phyloP scores from a whole-genome alignment of 2,888 invertebrate genomes.

The Trypoxylon attenuatum region DNA sequence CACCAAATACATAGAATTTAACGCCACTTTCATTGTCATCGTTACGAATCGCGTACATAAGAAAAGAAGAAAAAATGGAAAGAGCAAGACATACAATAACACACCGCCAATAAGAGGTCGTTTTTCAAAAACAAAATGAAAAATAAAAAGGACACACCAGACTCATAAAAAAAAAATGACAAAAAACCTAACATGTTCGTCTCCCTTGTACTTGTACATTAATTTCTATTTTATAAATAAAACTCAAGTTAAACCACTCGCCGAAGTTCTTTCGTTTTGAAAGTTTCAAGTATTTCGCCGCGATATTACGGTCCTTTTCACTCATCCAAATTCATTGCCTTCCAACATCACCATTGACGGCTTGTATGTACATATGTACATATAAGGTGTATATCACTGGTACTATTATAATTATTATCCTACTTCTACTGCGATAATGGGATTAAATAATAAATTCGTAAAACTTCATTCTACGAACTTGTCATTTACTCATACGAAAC shows the following conservation, averaged over 20 bases:
- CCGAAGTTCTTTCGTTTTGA: neutral
- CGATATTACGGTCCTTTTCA: neutral
- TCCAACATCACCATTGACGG: neutral
- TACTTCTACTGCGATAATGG: slow-evolving; percentile 16
- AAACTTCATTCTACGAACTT: slow-evolving; percentile 15
- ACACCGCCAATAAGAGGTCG: slow-evolving; percentile 12
- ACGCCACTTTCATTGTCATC: slow-evolving; percentile 18
- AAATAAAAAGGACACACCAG: slow-evolving; percentile 9
- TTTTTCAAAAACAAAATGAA: neutral
- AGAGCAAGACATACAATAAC: slow-evolving; percentile 14
- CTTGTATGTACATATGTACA: slow-evolving; percentile 3
- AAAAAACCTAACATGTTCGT: slow-evolving; percentile 19
- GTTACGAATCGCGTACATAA: slow-evolving; percentile 18
- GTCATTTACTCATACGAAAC: slow-evolving; percentile 8
- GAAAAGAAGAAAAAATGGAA: slow-evolving; percentile 8
- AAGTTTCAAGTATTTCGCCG: neutral
- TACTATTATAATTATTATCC: slow-evolving; percentile 23
- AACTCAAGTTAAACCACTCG: slow-evolving; percentile 27
- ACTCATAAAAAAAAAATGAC: slow-evolving; percentile 28
- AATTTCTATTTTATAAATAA: slow-evolving; percentile 68
- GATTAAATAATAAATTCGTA: slow-evolving; percentile 30
- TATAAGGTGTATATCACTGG: slow-evolving; percentile 13
- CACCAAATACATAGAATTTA: slow-evolving; percentile 6
- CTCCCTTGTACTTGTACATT: slow-evolving; percentile 64
- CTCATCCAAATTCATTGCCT: neutral